These are phyloP conservation scores for Casuarius casuarius DNA, from an alignment of 2,113 vertebrate species.

Conservation along the genomic window DNA sequence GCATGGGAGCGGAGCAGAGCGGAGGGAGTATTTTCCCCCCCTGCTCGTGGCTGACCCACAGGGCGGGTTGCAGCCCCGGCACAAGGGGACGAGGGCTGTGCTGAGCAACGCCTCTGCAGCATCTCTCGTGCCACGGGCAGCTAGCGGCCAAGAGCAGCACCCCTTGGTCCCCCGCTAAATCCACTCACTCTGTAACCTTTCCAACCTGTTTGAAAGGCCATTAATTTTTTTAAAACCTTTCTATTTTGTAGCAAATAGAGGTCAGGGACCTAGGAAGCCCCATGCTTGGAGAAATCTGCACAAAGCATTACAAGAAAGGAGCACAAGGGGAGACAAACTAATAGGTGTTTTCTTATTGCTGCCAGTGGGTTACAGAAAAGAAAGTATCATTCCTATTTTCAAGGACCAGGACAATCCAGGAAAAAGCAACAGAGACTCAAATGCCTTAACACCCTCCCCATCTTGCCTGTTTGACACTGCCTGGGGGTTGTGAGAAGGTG, in stretches of 20 bases:
- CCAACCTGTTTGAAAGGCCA: neutral
- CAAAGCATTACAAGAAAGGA: neutral
- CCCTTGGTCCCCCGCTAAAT: no score
- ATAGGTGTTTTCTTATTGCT: neutral
- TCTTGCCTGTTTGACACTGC: neutral
- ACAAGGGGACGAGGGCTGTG: neutral
- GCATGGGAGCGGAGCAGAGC: conserved; percentile 17
- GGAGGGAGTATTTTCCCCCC: neutral
- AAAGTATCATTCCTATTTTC: neutral
- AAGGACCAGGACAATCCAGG: neutral
- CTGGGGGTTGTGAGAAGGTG: fast-evolving
- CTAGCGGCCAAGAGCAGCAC: neutral
- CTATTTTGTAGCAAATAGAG: neutral
- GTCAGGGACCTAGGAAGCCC: neutral
- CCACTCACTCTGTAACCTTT: neutral
- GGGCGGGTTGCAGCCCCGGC: neutral
- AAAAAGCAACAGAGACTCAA: neutral
- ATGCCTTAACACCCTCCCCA: neutral
- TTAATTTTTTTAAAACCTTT: neutral
- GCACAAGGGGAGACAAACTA: neutral
- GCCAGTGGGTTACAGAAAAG: neutral
- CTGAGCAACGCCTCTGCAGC: neutral
- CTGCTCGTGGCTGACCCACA: neutral
- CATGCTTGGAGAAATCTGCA: neutral
- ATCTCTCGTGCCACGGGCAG: fast-evolving